phyloP scores from a whole-genome alignment of 2,888 invertebrate genomes.

The Therioaphis trifolii region DNA sequence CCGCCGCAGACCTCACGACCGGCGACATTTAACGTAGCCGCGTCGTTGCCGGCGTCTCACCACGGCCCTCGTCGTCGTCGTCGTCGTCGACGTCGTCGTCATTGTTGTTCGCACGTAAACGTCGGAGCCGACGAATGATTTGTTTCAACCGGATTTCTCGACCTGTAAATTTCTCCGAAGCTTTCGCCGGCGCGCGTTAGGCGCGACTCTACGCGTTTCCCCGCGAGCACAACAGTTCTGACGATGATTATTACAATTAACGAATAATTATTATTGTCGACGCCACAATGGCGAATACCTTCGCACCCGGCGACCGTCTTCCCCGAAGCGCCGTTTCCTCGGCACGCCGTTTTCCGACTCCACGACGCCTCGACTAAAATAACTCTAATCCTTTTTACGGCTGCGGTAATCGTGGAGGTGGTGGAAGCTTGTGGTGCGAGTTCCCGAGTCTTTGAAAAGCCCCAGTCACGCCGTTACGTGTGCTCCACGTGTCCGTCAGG shows the following conservation, averaged over 20 bases:
- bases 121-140: conserved; percentile 8
- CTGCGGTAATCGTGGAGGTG: no score
- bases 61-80: no score
- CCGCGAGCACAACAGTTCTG: background rate
- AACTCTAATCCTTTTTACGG: no score
- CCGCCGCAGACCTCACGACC: no score
- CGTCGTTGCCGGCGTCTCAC: no score
- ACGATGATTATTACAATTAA: background rate
- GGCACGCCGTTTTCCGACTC: background rate
- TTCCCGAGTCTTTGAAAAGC: background rate
- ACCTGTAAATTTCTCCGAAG: background rate
- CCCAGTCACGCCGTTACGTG: no score
- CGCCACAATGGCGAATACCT: background rate
- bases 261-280: background rate
- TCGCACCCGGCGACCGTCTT: background rate
- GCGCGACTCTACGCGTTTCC: no score
- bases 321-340: no score
- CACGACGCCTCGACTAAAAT: background rate
- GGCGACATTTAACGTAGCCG: no score
- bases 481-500: no score
- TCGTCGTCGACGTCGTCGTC: no score
- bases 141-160: background rate
- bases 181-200: no score
- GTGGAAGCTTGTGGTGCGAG: background rate
- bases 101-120: background rate